A percentile compares a stretch with the other conserved stretches of the same genome.
phyloP scores from a whole-genome alignment of 2,888 invertebrate species.

The Trachelus troglodyta region DNA sequence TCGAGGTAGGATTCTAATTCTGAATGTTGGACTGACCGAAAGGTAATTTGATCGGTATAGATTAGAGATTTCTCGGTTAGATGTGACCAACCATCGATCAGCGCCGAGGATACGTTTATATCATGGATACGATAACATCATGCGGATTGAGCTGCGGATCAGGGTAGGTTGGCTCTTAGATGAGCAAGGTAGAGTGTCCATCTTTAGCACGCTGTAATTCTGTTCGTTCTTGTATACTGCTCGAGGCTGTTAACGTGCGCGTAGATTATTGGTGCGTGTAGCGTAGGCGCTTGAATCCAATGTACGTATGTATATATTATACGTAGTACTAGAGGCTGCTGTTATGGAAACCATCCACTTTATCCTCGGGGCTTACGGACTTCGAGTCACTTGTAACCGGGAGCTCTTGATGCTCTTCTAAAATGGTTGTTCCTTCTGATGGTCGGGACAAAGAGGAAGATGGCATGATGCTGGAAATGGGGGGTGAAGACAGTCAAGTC shows the following conservation, averaged over 20 bases:
- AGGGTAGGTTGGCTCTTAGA: neutral
- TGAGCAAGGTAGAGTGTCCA: neutral
- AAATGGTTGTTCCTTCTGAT: neutral
- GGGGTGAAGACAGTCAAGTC: neutral
- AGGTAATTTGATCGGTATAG: neutral
- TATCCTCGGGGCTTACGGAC: constrained; percentile 23
- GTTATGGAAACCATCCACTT: constrained; percentile 40
- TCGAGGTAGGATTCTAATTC: neutral
- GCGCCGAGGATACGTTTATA: neutral
- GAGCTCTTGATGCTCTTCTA: neutral
- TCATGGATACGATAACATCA: neutral
- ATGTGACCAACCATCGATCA: neutral
- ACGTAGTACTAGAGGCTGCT: constrained; percentile 33
- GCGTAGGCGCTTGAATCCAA: neutral
- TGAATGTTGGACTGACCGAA: neutral
- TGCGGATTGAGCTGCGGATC: neutral
- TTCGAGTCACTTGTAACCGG: neutral
- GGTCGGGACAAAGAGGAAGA: neutral
- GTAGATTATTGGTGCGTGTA: neutral
- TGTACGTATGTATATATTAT: constrained; percentile 6
- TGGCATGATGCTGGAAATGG: neutral
- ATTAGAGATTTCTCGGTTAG: neutral
- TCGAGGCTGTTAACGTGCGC: neutral
- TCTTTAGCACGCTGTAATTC: neutral
- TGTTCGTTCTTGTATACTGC: neutral